phyloP scores from a whole-genome alignment of 2,797 vertebrate species.

The Sylvilagus floridanus region DNA sequence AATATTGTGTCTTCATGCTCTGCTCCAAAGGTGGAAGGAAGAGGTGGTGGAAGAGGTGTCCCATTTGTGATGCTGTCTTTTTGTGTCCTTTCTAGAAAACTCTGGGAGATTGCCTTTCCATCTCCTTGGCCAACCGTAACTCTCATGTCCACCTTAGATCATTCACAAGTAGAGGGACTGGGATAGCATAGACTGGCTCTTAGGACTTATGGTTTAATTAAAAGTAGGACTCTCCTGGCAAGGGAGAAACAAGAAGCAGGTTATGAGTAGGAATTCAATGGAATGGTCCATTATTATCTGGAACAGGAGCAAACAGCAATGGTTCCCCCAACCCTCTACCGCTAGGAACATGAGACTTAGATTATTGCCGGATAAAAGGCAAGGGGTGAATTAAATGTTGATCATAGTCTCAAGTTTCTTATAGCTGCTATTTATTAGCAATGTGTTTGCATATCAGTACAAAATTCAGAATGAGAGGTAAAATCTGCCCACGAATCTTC shows the following conservation, averaged over 20 bases:
- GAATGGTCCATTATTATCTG: background rate
- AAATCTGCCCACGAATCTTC: background rate
- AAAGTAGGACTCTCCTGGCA: background rate
- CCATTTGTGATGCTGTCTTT: background rate
- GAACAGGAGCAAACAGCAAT: background rate
- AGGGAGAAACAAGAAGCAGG: background rate
- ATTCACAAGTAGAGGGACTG: background rate
- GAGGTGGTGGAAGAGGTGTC: background rate
- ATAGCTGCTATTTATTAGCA: background rate
- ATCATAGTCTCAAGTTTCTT: background rate
- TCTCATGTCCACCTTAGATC: background rate
- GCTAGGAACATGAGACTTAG: background rate
- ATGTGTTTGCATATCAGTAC: background rate
- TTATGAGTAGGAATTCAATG: background rate
- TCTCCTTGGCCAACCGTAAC: background rate
- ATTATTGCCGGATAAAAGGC: background rate
- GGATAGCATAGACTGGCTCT: background rate
- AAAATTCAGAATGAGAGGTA: conserved; percentile 32
- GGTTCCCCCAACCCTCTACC: background rate
- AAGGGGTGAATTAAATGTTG: background rate
- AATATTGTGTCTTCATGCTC: background rate
- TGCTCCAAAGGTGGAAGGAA: background rate
- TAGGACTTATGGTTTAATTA: background rate
- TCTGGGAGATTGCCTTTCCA: background rate
- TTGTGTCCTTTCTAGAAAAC: background rate